phyloP scores from a whole-genome alignment of 2,888 invertebrate genomes.

The Hirtodrosophila cameraria region DNA sequence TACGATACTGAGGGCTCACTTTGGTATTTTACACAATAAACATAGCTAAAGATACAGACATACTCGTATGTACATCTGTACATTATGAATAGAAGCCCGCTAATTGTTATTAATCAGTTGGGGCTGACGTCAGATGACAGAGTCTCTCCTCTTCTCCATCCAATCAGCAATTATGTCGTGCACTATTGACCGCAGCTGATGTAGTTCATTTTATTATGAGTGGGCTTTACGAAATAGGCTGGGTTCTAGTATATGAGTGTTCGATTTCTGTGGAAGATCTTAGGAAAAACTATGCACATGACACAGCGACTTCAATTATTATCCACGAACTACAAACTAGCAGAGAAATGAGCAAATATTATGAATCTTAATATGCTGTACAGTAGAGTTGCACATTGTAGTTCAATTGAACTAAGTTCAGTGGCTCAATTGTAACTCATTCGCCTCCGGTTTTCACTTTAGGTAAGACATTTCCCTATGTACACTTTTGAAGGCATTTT shows the following conservation, averaged over 20 bases:
- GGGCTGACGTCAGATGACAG: slow-evolving; percentile 66
- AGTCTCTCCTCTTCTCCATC: no score
- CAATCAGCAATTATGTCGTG: slow-evolving; percentile 66
- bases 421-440: no score
- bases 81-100: slow-evolving; percentile 17
- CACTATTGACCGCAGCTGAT: slow-evolving; percentile 63
- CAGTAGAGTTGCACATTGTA: no score
- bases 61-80: neutral
- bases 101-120: slow-evolving; percentile 70
- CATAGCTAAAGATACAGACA: neutral
- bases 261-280: slow-evolving; percentile 40
- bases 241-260: neutral
- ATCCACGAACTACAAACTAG: slow-evolving; percentile 8
- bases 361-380: no score
- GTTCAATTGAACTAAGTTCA: no score
- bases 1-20: no score
- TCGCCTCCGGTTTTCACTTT: no score
- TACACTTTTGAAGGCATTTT: no score
- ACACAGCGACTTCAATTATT: slow-evolving; percentile 56
- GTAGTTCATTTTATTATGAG: slow-evolving; percentile 4
- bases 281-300: slow-evolving; percentile 17
- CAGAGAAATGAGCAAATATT: no score
- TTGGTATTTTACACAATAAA: no score
- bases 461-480: no score
- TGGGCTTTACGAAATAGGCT: neutral